Evolutionary conservation across 1,140 invertebrate genomes (phyloP).

Genomic region (Cotesia typhae): DNA sequence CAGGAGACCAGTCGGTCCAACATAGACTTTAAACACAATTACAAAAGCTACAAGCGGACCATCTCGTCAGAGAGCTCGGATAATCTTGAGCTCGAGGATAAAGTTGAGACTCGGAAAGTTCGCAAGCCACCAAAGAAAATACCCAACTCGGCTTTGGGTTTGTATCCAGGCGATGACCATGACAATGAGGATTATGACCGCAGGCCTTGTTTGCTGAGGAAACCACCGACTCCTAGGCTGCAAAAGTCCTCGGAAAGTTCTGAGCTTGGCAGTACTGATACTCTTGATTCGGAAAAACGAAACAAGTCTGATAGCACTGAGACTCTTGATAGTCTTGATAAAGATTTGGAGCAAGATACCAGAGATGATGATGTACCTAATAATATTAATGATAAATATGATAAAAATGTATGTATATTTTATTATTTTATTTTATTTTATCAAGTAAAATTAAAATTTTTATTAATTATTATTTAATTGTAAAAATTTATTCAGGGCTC

Average conservation of each 20-base stretch:
- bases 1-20: slow-evolving; percentile 25
- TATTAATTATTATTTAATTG: background rate
- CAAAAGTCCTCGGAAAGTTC: slow-evolving; percentile 63
- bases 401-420: slow-evolving; percentile 54
- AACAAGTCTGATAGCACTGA: slow-evolving; percentile 62
- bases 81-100: slow-evolving; percentile 55
- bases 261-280: slow-evolving; percentile 61
- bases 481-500: slow-evolving; percentile 46
- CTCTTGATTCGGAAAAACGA: slow-evolving; percentile 58
- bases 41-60: slow-evolving; percentile 35
- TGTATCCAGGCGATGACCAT: slow-evolving; percentile 35
- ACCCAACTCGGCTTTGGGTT: slow-evolving; percentile 51
- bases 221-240: slow-evolving; percentile 43
- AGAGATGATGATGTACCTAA: slow-evolving; percentile 53
- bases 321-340: slow-evolving; percentile 62
- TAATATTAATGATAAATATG: slow-evolving; percentile 47
- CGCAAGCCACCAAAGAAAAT: slow-evolving; percentile 51
- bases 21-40: slow-evolving; percentile 30
- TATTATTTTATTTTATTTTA: background rate
- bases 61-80: slow-evolving; percentile 60
- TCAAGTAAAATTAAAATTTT: background rate
- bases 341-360: slow-evolving; percentile 56
- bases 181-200: slow-evolving; percentile 41
- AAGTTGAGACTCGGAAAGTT: slow-evolving; percentile 46
- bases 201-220: slow-evolving; percentile 35